Evolutionary conservation across 2,888 invertebrate species (phyloP), one percentile per base, ranked within the genome.

Genomic region (Diadegma fenestrale): DNA sequence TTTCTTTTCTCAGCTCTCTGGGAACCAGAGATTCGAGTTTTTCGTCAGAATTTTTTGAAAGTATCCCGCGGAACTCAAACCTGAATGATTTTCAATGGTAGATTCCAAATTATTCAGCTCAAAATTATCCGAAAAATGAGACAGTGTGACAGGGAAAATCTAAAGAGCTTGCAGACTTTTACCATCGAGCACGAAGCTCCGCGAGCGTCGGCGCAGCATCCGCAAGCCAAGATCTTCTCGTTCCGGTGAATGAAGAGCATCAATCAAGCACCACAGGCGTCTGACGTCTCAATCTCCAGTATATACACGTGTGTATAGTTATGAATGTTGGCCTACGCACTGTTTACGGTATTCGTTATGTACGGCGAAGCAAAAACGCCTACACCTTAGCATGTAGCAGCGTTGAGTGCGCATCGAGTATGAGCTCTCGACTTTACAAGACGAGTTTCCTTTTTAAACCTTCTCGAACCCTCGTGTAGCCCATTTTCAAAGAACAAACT

Each of bases 261-360:
- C 92, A 91, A 93, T 93, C 93, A 93, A 92, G 92, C 93, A 88
- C 93, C 90, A 87, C 93, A 90, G 93, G 93, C 92, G 93, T 91
- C 90, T 92, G 94, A 94, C 93, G 92, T 93, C 94, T 94, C 93
- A 94, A 94, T 94, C 91, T 92, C 88, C 91, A 89, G 82, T 91
- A 91, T 89, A 87, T 88, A 91, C 90, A 89, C 90, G 89, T 89
- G 90, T 90, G 89, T 85, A 86, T 85, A 68, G 33, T 63, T 86
- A 82, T 61, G 61, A 43, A 69, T 19, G 48, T 63, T 80, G 19
- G 63, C 81, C 87, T 87, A 87, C 87, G 83, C 83, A 85, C 64
- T 73, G 83, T 81, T 48, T 86, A 81, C 80, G 69, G 73, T 63
- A 43, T 33, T 33, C 33, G 76, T 58, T 77, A 72, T 80, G 84